Evolutionary conservation across 2,797 vertebrate species (phyloP).

Genomic region (Pygocentrus nattereri): DNA sequence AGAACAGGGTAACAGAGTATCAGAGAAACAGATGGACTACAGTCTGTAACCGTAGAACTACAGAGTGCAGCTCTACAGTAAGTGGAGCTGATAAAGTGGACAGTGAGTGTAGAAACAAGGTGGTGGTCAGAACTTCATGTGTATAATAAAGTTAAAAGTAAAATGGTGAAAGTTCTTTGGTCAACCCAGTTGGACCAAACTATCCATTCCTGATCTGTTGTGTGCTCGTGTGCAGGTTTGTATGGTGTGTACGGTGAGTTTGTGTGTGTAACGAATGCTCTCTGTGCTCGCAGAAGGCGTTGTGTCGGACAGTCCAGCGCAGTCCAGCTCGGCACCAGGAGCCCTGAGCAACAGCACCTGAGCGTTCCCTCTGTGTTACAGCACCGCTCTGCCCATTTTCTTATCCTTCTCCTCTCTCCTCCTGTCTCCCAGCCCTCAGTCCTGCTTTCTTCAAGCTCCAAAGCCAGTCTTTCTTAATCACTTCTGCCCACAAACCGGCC

Average conservation of each 20-base stretch:
- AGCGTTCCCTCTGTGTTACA: slow-evolving; percentile 72
- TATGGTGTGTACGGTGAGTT: neutral
- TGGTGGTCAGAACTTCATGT: no score
- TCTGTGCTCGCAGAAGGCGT: slow-evolving; percentile 81
- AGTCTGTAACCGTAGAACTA: no score
- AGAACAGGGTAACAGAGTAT: no score
- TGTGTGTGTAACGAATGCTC: slow-evolving; percentile 53
- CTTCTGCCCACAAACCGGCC: neutral
- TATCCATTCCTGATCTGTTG: no score
- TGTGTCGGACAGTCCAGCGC: slow-evolving; percentile 85
- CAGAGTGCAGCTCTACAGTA: no score
- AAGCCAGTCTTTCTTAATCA: slow-evolving; percentile 32
- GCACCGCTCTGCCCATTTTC: slow-evolving; percentile 62
- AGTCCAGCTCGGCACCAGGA: slow-evolving; percentile 85
- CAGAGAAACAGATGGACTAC: no score
- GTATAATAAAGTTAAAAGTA: no score
- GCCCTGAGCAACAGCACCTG: slow-evolving; percentile 91
- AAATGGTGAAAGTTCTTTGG: no score
- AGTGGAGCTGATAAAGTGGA: no score
- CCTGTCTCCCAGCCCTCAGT: slow-evolving; percentile 59
- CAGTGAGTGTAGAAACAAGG: no score
- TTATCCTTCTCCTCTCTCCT: slow-evolving; percentile 53
- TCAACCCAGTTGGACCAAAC: no score
- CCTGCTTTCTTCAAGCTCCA: slow-evolving; percentile 62
- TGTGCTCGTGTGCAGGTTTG: neutral